phyloP scores from a whole-genome alignment of 2,888 invertebrate species.

The Eupithecia dodoneata region DNA sequence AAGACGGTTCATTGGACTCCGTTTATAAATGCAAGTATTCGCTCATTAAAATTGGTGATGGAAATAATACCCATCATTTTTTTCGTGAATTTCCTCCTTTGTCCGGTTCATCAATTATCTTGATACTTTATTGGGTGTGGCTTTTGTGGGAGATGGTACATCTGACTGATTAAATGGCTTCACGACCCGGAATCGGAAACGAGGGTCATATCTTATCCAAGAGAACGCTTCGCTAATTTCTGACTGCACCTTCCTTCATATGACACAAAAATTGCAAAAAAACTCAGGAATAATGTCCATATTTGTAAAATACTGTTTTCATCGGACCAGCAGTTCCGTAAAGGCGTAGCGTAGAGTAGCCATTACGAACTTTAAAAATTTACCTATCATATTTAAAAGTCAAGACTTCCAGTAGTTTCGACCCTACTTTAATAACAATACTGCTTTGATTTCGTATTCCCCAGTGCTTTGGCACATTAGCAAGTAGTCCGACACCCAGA shows the following conservation, averaged over 20 bases:
- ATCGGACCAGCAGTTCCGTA: not conserved
- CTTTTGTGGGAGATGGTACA: not conserved
- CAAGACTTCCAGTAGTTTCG: not conserved
- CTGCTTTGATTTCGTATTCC: not conserved
- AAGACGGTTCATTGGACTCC: slow-evolving; percentile 34
- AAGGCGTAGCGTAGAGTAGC: not conserved
- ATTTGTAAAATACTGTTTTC: not conserved
- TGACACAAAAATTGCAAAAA: not conserved
- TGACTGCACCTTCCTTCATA: not conserved
- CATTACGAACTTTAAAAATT: not conserved
- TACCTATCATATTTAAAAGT: not conserved
- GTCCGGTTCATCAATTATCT: not conserved
- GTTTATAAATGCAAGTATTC: slow-evolving; percentile 17
- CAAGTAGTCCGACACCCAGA: slow-evolving; percentile 31
- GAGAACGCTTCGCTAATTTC: not conserved
- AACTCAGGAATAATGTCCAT: not conserved
- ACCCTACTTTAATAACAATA: not conserved
- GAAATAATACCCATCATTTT: not conserved
- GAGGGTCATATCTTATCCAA: not conserved
- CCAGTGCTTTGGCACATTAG: not conserved
- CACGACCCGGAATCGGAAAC: slow-evolving; percentile 3
- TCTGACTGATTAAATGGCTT: not conserved
- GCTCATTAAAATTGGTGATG: slow-evolving; percentile 5
- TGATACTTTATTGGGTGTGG: not conserved
- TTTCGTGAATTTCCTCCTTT: not conserved